Percentiles rank a stretch among this genome's conserved stretches.
Evolutionary conservation across 1,140 invertebrate genomes (phyloP).

Genomic region (Pseudobourletiella spinata): DNA sequence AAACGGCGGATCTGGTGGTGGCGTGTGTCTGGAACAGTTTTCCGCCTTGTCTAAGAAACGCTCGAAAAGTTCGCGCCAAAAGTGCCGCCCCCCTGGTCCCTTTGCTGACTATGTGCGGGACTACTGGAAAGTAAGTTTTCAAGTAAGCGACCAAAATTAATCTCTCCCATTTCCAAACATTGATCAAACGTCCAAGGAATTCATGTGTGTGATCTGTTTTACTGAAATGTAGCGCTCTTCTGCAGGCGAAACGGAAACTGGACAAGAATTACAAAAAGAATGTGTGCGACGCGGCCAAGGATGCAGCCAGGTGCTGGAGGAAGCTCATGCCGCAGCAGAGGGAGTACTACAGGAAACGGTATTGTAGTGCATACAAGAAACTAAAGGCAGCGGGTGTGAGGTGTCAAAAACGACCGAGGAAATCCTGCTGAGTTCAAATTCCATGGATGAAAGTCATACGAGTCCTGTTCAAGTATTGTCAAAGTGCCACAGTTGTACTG

Average conservation of each 20-base stretch:
- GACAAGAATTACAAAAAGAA: background rate
- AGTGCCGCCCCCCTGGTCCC: background rate
- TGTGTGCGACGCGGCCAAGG: background rate
- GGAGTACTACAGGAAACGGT: background rate
- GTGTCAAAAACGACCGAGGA: background rate
- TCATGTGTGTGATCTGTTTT: too few species aligned
- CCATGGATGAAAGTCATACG: background rate
- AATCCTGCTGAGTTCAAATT: background rate
- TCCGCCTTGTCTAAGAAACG: background rate
- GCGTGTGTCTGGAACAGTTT: background rate
- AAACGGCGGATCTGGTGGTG: too few species aligned
- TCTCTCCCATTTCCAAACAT: too few species aligned
- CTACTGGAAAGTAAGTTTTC: background rate
- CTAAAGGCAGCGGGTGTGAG: background rate
- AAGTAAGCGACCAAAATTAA: too few species aligned
- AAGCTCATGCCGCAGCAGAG: background rate
- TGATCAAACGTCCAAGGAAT: too few species aligned
- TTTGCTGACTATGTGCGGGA: background rate
- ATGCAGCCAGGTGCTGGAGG: background rate
- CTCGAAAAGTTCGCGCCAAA: background rate
- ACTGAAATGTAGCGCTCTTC: too few species aligned
- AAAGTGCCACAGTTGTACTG: too few species aligned
- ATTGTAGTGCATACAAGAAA: background rate
- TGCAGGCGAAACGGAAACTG: background rate
- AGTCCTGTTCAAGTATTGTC: too few species aligned